These are phyloP conservation scores for Chalcis sispes DNA, from an alignment of 2,888 invertebrate genomes.

Conservation along the genomic window DNA sequence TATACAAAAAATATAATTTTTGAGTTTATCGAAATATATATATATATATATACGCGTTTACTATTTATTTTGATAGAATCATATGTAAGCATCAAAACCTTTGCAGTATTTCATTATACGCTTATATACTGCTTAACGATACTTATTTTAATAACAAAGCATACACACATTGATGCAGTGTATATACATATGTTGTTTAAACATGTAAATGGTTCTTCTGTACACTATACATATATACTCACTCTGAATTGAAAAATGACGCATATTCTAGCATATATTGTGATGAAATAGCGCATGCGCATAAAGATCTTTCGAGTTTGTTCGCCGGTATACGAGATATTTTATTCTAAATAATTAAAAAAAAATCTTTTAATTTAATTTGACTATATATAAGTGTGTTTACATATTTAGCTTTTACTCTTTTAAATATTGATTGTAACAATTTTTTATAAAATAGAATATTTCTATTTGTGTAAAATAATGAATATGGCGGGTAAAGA, in stretches of 20 bases:
- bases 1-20: too few relatives aligned
- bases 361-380: not conserved
- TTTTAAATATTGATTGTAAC: too few relatives aligned
- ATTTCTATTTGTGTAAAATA: too few relatives aligned
- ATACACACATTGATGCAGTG: not conserved
- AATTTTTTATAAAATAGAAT: too few relatives aligned
- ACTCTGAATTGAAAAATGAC: constrained; percentile 11
- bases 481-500: not conserved
- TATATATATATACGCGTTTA: too few relatives aligned
- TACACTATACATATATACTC: not conserved
- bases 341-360: constrained; percentile 12
- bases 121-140: too few relatives aligned
- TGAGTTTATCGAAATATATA: too few relatives aligned
- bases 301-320: constrained; percentile 57
- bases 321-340: constrained; percentile 38
- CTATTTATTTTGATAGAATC: too few relatives aligned
- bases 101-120: too few relatives aligned
- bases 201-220: not conserved
- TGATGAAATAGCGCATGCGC: constrained; percentile 53
- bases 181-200: not conserved
- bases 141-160: constrained; percentile 36
- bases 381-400: not conserved
- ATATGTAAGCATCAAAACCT: too few relatives aligned
- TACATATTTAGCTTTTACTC: too few relatives aligned
- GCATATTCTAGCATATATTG: not conserved